Evolutionary conservation across 1,140 invertebrate genomes (phyloP), one percentile per base, ranked within the genome.

Genomic region (Musca domestica): DNA sequence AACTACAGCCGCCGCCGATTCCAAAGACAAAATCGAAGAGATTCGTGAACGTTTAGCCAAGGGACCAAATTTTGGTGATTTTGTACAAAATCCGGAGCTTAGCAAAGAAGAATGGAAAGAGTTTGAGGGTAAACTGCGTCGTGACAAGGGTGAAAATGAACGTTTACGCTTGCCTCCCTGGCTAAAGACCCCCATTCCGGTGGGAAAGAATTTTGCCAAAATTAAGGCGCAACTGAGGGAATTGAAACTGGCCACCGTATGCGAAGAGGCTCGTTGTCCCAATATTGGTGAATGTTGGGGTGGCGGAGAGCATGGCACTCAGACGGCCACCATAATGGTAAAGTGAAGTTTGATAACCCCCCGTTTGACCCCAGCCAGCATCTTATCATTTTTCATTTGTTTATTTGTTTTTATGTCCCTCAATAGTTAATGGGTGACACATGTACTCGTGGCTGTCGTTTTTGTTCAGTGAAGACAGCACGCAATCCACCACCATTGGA

Each of bases 271-370:
- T 0, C 86, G 95, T 71, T 99, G 98, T 87, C 98, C 98, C 1
- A 99, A 99, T 83, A 99, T 99, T 74, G 96, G 96, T 20, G 96
- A 99, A 85, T 99, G 98, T 84, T 99, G 98, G 98, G 96, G 96
- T 71, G 97, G 93, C n/a, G 92, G 92, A 64, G 87, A 90, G 73
- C 88, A 94, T 84, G 90, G 91, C 25, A 93, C 91, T 14, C 91
- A 93, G 30, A 96, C 93, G 67, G 93, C 93, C 56, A 95, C 93
- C 54, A 95, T 95, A 70, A 95, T 95, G 94, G 92, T 54, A 54
- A 76, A 58, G n/a, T n/a, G n/a, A 20, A 47, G 15, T 64, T 63
- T 41, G 52, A 56, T 46, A 48, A 64, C 63, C 63, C 49, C 19
- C 12, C 51, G 63, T 58, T 19, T 65, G 64, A 65, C 17, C 34